A percentile compares a stretch with the other conserved stretches of the same genome.
phyloP scores from a whole-genome alignment of 2,888 invertebrate species.

The Sturmia bella region DNA sequence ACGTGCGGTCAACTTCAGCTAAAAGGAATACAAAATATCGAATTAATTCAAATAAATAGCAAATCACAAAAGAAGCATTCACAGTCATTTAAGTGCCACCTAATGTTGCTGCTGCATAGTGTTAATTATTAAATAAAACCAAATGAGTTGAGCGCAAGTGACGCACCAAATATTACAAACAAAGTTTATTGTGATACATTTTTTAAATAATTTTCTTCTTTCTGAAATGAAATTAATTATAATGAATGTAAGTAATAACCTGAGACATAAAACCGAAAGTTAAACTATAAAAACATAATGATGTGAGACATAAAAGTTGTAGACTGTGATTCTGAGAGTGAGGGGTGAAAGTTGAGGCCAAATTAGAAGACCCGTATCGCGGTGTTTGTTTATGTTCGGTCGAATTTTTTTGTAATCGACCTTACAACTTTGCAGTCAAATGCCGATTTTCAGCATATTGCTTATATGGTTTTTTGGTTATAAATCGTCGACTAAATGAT shows the following conservation, averaged over 20 bases:
- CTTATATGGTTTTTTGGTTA: no score
- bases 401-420: no score
- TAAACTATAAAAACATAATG: not conserved
- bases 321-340: no score
- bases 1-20: conserved; percentile 71
- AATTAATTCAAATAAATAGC: conserved; percentile 12
- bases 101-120: conserved; percentile 39
- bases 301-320: no score
- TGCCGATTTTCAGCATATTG: no score
- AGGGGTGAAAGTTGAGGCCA: no score
- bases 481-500: no score
- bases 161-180: conserved; percentile 7
- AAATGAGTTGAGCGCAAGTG: not conserved
- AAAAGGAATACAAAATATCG: conserved; percentile 22
- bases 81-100: conserved; percentile 16
- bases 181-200: conserved; percentile 19
- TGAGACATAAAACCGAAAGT: not conserved
- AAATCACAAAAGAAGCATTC: not conserved
- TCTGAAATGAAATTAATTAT: conserved; percentile 21
- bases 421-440: no score
- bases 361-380: no score
- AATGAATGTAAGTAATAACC: conserved; percentile 62
- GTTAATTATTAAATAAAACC: conserved; percentile 6
- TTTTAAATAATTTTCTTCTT: not conserved
- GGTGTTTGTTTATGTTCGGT: no score